These are phyloP conservation scores for Macropodus opercularis DNA, from an alignment of 2,797 vertebrate genomes.

Conservation along the genomic window DNA sequence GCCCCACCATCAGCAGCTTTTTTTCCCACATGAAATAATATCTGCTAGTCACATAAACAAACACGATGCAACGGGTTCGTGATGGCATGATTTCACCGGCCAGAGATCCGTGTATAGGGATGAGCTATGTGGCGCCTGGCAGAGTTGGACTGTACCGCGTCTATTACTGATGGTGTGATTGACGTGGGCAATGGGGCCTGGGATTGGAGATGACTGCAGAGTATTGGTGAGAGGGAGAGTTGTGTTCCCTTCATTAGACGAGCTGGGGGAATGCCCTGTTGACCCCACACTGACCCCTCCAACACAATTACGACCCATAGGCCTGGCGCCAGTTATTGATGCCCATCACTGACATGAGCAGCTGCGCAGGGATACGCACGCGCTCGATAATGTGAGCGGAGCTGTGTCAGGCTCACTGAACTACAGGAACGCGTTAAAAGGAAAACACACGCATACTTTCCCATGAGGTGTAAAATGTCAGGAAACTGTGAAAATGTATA, in stretches of 20 bases:
- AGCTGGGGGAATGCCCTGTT: conserved; percentile 75
- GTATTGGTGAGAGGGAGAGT: conserved; percentile 70
- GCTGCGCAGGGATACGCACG: conserved; percentile 70
- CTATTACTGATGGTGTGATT: conserved; percentile 74
- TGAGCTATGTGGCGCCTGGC: conserved; percentile 46
- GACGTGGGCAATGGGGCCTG: conserved; percentile 81
- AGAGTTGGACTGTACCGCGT: conserved; percentile 42
- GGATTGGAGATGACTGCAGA: conserved; percentile 76
- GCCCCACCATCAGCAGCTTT: no score
- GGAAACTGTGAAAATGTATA: no score
- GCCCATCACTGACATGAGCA: conserved; percentile 75
- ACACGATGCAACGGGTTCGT: conserved; percentile 30
- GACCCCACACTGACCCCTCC: conserved; percentile 77
- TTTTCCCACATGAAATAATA: no score
- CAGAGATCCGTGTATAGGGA: conserved; percentile 27
- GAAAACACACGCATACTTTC: no score
- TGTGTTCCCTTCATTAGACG: conserved; percentile 82
- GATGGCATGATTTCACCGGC: conserved; percentile 26
- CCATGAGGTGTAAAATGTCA: no score
- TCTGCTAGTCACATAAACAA: conserved; percentile 18
- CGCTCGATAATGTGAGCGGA: conserved; percentile 69
- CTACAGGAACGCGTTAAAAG: conserved; percentile 51
- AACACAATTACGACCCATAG: conserved; percentile 81
- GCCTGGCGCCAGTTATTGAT: conserved; percentile 80
- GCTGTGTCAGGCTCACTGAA: conserved; percentile 52